These are phyloP conservation scores for Epizoanthus ramosus DNA, from an alignment of 92 coral and sea anemone genomes.

Conservation along the genomic window DNA sequence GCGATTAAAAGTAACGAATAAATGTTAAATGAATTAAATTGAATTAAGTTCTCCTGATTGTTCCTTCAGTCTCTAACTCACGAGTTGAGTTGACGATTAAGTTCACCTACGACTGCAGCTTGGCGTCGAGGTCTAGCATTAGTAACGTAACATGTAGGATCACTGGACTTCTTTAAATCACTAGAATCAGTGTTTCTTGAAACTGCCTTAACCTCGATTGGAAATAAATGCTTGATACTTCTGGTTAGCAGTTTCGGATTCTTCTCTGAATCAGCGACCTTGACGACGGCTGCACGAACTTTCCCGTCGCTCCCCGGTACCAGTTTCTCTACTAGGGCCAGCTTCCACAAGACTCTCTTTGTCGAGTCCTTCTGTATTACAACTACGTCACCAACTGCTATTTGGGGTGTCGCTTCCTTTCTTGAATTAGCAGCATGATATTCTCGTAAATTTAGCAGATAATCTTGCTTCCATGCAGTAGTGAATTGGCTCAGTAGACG, in stretches of 20 bases:
- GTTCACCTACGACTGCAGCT: constrained; percentile 9
- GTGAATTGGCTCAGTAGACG: constrained; percentile 48
- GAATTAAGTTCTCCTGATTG: too few relatives aligned
- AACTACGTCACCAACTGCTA: constrained; percentile 52
- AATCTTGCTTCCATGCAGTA: constrained; percentile 43
- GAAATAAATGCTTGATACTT: constrained; percentile 42
- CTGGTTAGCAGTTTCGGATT: constrained; percentile 37
- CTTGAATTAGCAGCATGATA: background rate
- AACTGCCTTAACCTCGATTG: constrained; percentile 24
- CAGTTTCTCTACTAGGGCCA: constrained; percentile 52
- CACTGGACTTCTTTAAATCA: background rate
- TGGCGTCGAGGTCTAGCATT: background rate
- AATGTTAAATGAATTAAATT: too few relatives aligned
- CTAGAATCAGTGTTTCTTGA: background rate
- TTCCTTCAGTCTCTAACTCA: too few relatives aligned
- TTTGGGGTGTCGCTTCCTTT: background rate
- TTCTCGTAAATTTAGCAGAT: constrained; percentile 28
- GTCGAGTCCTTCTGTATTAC: constrained; percentile 46
- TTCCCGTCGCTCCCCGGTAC: constrained; percentile 44
- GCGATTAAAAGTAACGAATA: too few relatives aligned
- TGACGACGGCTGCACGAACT: constrained; percentile 51
- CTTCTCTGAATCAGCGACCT: constrained; percentile 35
- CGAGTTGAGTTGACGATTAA: background rate
- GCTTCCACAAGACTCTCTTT: constrained; percentile 50
- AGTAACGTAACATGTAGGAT: background rate